These are phyloP conservation scores for Trachelus tabidus DNA, from an alignment of 2,888 invertebrate species.

Conservation along the genomic window DNA sequence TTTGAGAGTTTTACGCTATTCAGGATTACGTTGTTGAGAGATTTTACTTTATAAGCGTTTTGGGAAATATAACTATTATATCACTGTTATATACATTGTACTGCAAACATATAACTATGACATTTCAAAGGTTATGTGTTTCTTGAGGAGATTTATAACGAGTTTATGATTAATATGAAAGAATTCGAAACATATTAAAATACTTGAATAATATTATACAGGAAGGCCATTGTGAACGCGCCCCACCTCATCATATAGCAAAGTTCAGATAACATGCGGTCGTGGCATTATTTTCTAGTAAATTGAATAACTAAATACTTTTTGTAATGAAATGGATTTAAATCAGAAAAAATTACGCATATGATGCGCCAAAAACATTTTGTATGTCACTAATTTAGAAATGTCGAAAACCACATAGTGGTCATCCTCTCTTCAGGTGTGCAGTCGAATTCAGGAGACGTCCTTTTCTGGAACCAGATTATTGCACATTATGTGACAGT, in stretches of 20 bases:
- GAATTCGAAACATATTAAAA: slow-evolving; percentile 49
- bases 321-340: slow-evolving; percentile 26
- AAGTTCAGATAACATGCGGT: slow-evolving; percentile 50
- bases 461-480: not conserved
- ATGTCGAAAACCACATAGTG: slow-evolving; percentile 45
- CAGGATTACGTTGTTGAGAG: too few relatives aligned
- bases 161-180: slow-evolving; percentile 43
- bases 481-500: not conserved
- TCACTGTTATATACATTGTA: not conserved
- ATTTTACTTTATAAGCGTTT: not conserved
- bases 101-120: not conserved
- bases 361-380: slow-evolving; percentile 49
- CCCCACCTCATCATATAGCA: slow-evolving; percentile 28
- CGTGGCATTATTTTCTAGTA: slow-evolving; percentile 45
- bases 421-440: slow-evolving; percentile 19
- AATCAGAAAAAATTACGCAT: slow-evolving; percentile 43
- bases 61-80: not conserved
- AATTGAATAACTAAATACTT: slow-evolving; percentile 28
- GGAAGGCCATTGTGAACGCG: slow-evolving; percentile 17
- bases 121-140: not conserved
- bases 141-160: slow-evolving; percentile 1
- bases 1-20: too few relatives aligned
- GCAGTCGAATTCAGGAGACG: not conserved
- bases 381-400: slow-evolving; percentile 31
- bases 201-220: not conserved